These are phyloP conservation scores for Lagopus muta DNA, from an alignment of 2,113 vertebrate genomes.

Conservation along the genomic window DNA sequence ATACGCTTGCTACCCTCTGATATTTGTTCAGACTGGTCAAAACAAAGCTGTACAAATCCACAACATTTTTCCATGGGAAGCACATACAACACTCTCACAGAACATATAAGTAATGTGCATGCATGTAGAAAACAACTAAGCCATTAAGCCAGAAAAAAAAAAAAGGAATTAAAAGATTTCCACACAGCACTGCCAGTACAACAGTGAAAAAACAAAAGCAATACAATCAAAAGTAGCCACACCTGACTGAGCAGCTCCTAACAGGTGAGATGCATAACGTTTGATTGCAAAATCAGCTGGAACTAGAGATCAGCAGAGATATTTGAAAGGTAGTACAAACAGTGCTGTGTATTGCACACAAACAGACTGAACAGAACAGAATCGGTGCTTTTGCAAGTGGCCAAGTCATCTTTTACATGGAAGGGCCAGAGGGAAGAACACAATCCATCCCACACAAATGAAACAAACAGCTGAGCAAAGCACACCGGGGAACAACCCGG, in stretches of 20 bases:
- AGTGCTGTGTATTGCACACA: background rate
- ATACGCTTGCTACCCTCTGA: background rate
- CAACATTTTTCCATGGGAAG: background rate
- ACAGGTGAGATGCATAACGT: background rate
- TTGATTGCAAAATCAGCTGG: rapidly evolving
- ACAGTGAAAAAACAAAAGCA: background rate
- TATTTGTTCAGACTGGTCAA: background rate
- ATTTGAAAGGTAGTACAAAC: background rate
- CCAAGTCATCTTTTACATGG: background rate
- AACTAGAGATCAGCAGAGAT: background rate
- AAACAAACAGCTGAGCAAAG: background rate
- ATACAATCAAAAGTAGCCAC: background rate
- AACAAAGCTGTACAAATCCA: background rate
- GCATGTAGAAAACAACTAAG: background rate
- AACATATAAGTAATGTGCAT: background rate
- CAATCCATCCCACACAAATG: background rate
- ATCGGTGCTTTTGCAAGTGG: background rate
- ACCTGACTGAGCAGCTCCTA: background rate
- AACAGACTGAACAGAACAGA: background rate
- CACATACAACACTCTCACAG: rapidly evolving
- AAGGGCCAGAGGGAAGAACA: background rate
- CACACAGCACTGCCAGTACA: background rate
- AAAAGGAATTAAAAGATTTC: background rate
- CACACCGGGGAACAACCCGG: background rate
- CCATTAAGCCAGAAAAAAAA: background rate